Conservation (phyloP, 2,888 invertebrate species). For the Xestoiulus laeticollis region DNA sequence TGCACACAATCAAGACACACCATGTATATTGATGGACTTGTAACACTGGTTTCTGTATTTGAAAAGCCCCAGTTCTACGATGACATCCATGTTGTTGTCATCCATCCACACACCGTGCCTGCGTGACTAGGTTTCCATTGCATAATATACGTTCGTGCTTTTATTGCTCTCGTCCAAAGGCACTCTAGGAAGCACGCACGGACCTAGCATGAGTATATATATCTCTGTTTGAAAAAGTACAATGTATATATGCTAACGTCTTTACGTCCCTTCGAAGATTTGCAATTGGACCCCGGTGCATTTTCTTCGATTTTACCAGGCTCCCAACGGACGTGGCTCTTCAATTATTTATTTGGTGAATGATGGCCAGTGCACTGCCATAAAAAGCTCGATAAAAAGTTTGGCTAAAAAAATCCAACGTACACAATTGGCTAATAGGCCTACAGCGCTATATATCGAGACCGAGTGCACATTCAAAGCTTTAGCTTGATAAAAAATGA, state of each 20-base stretch:
- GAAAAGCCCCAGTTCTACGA: not conserved
- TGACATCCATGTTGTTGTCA: not conserved
- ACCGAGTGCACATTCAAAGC: not conserved
- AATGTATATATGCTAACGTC: not conserved
- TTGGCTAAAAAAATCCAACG: constrained; percentile 5
- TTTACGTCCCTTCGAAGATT: not conserved
- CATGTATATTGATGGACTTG: too few species aligned
- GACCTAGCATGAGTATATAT: not conserved
- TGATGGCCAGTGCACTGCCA: constrained; percentile 18
- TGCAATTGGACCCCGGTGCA: not conserved
- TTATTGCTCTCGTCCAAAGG: not conserved
- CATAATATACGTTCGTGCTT: not conserved
- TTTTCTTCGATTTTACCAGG: not conserved
- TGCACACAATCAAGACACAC: too few species aligned
- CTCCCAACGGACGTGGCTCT: not conserved
- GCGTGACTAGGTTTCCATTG: not conserved
- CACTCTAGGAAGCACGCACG: not conserved
- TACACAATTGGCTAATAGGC: not conserved
- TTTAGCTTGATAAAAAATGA: not conserved
- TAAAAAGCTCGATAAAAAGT: constrained; percentile 9
- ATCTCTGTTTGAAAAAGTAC: not conserved
- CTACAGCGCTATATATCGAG: not conserved
- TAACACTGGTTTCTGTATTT: too few species aligned
- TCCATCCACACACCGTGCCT: not conserved
- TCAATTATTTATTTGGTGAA: constrained; percentile 15